Percentiles rank a stretch among this genome's conserved stretches.
phyloP scores from a whole-genome alignment of 2,113 vertebrate species.

The Prochilodus magdalenae region DNA sequence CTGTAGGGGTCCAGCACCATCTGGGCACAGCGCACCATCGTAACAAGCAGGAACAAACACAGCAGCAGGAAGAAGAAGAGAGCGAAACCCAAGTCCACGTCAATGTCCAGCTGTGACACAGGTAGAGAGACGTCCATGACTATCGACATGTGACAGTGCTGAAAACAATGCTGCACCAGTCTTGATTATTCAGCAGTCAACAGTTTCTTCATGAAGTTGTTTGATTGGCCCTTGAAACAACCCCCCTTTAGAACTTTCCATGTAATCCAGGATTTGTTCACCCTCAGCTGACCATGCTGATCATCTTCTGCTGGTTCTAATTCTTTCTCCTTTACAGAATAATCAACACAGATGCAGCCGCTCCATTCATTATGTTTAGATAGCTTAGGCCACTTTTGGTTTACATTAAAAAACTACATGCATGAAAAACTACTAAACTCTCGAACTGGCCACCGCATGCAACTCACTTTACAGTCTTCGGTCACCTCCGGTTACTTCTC shows the following conservation, averaged over 20 bases:
- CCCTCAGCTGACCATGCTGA: background rate
- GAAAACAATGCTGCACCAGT: background rate
- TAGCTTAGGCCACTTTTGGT: background rate
- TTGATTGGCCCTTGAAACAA: background rate
- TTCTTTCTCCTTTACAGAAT: background rate
- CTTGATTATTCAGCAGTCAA: background rate
- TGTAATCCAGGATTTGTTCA: background rate
- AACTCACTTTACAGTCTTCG: slow-evolving; percentile 20
- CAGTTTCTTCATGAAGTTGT: background rate
- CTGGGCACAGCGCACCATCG: slow-evolving; percentile 77
- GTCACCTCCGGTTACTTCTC: slow-evolving; percentile 43
- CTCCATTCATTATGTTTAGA: background rate
- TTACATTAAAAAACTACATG: background rate
- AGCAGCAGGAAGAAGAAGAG: slow-evolving; percentile 80
- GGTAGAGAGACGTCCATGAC: slow-evolving; percentile 65
- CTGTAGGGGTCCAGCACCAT: slow-evolving; percentile 82
- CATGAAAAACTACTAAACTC: background rate
- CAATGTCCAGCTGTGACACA: slow-evolving; percentile 61
- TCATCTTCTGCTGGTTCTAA: background rate
- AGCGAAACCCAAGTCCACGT: slow-evolving; percentile 79
- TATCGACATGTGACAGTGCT: background rate
- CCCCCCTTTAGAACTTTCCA: background rate
- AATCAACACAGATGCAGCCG: background rate
- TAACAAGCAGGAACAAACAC: slow-evolving; percentile 77
- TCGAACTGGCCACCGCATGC: background rate